phyloP scores from a whole-genome alignment of 1,140 invertebrate species.

The Schlechtendalia chinensis region DNA sequence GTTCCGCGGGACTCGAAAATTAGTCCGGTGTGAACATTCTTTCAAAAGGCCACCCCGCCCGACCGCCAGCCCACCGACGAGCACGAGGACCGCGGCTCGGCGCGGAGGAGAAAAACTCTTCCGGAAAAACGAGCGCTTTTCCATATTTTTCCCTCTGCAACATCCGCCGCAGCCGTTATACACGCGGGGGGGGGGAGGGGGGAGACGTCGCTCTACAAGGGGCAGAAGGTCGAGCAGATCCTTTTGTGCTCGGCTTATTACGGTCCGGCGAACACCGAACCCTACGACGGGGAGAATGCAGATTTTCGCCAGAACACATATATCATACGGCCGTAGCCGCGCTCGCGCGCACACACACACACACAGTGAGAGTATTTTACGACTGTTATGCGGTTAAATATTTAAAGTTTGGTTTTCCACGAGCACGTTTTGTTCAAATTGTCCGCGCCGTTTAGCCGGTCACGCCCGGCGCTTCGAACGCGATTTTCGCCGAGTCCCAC shows the following conservation, averaged over 20 bases:
- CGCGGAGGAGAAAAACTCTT: slow-evolving; percentile 35
- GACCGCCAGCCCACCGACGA: too few species aligned
- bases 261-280: slow-evolving; percentile 40
- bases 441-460: too few species aligned
- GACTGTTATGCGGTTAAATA: background rate
- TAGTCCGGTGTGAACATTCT: slow-evolving; percentile 44
- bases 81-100: background rate
- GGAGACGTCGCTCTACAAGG: too few species aligned
- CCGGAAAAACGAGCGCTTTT: slow-evolving; percentile 45
- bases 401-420: too few species aligned
- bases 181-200: too few species aligned
- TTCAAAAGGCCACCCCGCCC: slow-evolving; percentile 47
- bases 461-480: too few species aligned
- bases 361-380: background rate
- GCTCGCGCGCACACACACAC: too few species aligned
- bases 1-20: slow-evolving; percentile 21
- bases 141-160: slow-evolving; percentile 24
- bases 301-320: background rate
- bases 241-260: slow-evolving; percentile 44
- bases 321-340: too few species aligned
- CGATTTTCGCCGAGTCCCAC: too few species aligned
- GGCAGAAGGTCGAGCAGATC: background rate
- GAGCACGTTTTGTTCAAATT: too few species aligned
- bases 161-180: too few species aligned
- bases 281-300: background rate